Evolutionary conservation across 2,888 invertebrate species (phyloP), one percentile per base, ranked within the genome.

Genomic region (Endotricha flammealis): DNA sequence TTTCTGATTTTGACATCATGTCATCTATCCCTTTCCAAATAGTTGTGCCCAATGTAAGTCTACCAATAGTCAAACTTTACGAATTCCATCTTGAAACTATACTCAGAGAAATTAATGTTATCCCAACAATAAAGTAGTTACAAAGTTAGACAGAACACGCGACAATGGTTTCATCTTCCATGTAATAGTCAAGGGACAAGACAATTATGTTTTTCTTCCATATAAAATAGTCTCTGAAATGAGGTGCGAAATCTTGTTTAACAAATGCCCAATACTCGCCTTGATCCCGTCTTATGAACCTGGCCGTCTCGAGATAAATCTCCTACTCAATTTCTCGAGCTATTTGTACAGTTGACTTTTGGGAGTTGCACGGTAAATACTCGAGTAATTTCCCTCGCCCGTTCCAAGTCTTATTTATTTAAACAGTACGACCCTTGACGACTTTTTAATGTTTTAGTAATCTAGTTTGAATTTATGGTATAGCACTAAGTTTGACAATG

Each of bases 241-340:
- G n/a, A n/a, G n/a, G n/a, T n/a, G n/a, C n/a, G 29, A 38, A 41
- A 42, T 44, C 41, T 35, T 42, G 38, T 39, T 41, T 42, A 38
- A 49, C 46, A 46, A 53, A 53, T 44, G 49, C 39, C 42, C 38
- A 38, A 37, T 41, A 34, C 43, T 36, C 34, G 11, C 29, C 9
- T 30, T 39, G 44, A 44, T 40, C 48, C 36, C 35, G 38, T 33
- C 37, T 44, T 46, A 41, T 42, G 42, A 38, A 36, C 42, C 48
- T 48, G 48, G 36, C 32, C 32, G 28, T 9, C 40, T 36, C 34
- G 24, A 44, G 50, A 49, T 45, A 48, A 49, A 46, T 45, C 44
- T 39, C 33, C 39, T 31, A 32, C 37, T 45, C 39, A 33, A 42
- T 46, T 44, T 41, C 42, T 35, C 28, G 31, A 32, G 20, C 28